These are phyloP conservation scores for Hydrocynus forskahlii DNA, from an alignment of 2,797 vertebrate species.

Conservation along the genomic window DNA sequence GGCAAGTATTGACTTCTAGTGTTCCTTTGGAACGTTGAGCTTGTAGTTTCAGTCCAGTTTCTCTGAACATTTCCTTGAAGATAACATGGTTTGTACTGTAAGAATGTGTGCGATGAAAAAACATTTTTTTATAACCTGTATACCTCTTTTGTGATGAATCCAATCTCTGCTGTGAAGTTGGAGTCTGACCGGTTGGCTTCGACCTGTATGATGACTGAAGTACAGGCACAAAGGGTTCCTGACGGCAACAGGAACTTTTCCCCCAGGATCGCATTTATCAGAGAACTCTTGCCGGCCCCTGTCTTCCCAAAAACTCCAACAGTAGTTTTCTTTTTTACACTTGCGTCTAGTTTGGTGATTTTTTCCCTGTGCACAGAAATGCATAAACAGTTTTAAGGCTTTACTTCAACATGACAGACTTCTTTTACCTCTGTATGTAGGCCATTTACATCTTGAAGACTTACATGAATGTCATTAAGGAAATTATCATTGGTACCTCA, in stretches of 20 bases:
- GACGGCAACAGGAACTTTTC: constrained; percentile 13
- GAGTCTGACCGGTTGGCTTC: constrained; percentile 35
- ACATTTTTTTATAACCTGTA: not conserved
- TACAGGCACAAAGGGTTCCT: constrained; percentile 41
- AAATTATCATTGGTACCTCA: no score
- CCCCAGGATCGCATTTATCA: constrained; percentile 37
- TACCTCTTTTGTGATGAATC: constrained; percentile 41
- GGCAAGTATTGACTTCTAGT: no score
- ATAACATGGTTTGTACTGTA: no score
- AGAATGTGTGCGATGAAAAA: no score
- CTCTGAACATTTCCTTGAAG: no score
- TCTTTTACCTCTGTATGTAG: no score
- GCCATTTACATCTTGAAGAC: no score
- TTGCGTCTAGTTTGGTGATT: constrained; percentile 1
- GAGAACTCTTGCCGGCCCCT: constrained; percentile 37
- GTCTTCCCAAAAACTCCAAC: constrained; percentile 46
- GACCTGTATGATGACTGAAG: constrained; percentile 42
- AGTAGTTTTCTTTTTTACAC: constrained; percentile 12
- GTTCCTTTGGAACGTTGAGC: no score
- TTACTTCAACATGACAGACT: not conserved
- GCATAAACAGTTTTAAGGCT: not conserved
- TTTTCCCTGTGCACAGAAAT: not conserved
- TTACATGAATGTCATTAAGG: no score
- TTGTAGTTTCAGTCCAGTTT: no score
- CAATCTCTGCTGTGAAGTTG: constrained; percentile 42